Evolutionary conservation across 2,113 vertebrate species (phyloP), one percentile per base, ranked within the genome.

Genomic region (Lagopus muta): DNA sequence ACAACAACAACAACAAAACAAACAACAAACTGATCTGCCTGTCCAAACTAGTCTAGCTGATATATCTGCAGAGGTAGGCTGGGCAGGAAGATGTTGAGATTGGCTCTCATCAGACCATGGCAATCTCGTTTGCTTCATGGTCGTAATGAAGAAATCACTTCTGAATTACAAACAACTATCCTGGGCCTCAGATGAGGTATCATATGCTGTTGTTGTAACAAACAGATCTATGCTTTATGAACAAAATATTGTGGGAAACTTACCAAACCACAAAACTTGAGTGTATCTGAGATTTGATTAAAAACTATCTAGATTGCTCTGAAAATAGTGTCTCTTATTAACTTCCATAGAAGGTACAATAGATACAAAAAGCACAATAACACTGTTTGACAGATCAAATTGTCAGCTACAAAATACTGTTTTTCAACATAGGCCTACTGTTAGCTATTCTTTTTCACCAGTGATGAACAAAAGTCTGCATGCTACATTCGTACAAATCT

Each of bases 41-140:
- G 96, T 94, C 86, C 86, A 84, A 88, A 96, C 95, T 4, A 94
- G 96, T 75, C 73, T 74, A 15, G 55, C 88, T 80, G 92, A 91
- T 74, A 87, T 73, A 88, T 69, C 82, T 91, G 88, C 10, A 15
- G 86, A 92, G 76, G 76, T 60, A 78, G 90, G 93, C 76, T 86
- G 73, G 69, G 90, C 88, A 93, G 76, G 65, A 92, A 90, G 88
- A 92, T 88, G 77, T 89, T 38, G 34, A 86, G 84, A 93, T 81
- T 1, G 1, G 82, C 90, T 74, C 77, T 86, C 82, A 86, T 93
- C 88, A 94, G 93, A 78, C 95, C 90, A 73, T 30, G 86, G 76
- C 58, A 82, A 95, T 93, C 60, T 92, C 65, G 52, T 88, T 96
- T 96, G 88, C 88, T 86, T 90, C 86, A 81, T 36, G 69, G 50